Evolutionary conservation across 2,888 invertebrate genomes (phyloP).

Genomic region (Pachliopta kotzebuea): DNA sequence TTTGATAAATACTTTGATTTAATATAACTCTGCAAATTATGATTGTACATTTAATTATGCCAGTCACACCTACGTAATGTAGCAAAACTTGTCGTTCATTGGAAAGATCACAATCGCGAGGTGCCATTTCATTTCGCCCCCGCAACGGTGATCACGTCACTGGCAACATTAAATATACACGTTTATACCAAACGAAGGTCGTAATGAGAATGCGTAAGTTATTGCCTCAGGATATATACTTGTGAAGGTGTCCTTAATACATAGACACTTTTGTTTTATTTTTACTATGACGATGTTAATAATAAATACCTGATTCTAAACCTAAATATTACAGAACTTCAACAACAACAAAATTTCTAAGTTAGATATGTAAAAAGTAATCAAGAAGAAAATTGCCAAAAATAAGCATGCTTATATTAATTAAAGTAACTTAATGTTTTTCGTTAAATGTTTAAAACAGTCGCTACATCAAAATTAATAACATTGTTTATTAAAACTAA

Average conservation of each 20-base stretch:
- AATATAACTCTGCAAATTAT: slow-evolving; percentile 19
- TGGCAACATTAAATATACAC: slow-evolving; percentile 45
- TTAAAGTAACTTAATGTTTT: too few species aligned
- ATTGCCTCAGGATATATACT: slow-evolving; percentile 15
- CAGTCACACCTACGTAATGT: slow-evolving; percentile 23
- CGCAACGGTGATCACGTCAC: slow-evolving; percentile 59
- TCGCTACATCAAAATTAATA: not conserved
- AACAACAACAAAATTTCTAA: too few species aligned
- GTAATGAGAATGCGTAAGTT: slow-evolving; percentile 33
- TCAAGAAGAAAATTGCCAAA: too few species aligned
- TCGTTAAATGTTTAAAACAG: not conserved
- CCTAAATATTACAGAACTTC: not conserved
- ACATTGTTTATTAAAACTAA: not conserved
- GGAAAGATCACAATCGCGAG: slow-evolving; percentile 61
- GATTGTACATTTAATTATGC: slow-evolving; percentile 32
- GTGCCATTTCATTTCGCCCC: slow-evolving; percentile 68
- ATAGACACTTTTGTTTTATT: slow-evolving; percentile 2
- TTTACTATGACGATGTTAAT: not conserved
- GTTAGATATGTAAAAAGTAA: too few species aligned
- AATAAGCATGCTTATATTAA: too few species aligned
- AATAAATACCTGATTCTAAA: not conserved
- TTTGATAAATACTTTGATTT: slow-evolving; percentile 19
- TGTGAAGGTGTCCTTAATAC: slow-evolving; percentile 18
- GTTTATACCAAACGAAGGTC: slow-evolving; percentile 43
- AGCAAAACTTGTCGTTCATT: slow-evolving; percentile 49